Conservation (phyloP, 1,140 invertebrate genomes). For the Pseudobourletiella spinata region DNA sequence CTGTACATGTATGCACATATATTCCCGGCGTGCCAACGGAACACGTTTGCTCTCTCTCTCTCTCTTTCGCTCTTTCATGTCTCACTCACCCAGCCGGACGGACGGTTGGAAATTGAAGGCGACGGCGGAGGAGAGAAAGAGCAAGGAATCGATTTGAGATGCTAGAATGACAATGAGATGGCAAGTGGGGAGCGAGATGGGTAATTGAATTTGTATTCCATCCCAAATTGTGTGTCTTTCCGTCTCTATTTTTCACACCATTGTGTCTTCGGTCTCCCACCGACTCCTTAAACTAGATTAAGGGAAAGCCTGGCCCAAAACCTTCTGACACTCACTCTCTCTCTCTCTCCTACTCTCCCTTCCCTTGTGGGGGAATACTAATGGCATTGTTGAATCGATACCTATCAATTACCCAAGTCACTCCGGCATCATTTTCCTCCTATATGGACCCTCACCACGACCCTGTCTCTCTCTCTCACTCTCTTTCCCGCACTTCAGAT, state of each 20-base stretch:
- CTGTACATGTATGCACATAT: too few species aligned
- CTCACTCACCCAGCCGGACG: not conserved
- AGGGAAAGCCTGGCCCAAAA: not conserved
- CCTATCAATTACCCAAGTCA: not conserved
- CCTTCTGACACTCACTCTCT: not conserved
- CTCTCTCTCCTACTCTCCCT: too few species aligned
- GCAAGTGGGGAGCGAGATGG: not conserved
- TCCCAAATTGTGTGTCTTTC: not conserved
- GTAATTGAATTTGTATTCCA: constrained; percentile 3
- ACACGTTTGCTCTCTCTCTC: too few species aligned
- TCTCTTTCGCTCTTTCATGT: too few species aligned
- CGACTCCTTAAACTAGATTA: constrained; percentile 6
- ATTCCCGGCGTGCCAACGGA: too few species aligned
- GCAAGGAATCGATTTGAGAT: constrained; percentile 1
- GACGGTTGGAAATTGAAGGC: not conserved
- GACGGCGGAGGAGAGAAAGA: not conserved
- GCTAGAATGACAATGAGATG: not conserved
- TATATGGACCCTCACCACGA: too few species aligned
- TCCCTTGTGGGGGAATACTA: not conserved
- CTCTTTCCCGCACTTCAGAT: too few species aligned
- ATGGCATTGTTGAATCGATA: constrained; percentile 4
- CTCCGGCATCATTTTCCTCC: not conserved
- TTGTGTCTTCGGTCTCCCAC: not conserved
- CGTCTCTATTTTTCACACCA: constrained; percentile 2
- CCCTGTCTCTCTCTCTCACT: too few species aligned